A percentile compares a stretch with the other conserved stretches of the same genome.
phyloP scores from a whole-genome alignment of 2,888 invertebrate species.

The Scaptomyza parva region DNA sequence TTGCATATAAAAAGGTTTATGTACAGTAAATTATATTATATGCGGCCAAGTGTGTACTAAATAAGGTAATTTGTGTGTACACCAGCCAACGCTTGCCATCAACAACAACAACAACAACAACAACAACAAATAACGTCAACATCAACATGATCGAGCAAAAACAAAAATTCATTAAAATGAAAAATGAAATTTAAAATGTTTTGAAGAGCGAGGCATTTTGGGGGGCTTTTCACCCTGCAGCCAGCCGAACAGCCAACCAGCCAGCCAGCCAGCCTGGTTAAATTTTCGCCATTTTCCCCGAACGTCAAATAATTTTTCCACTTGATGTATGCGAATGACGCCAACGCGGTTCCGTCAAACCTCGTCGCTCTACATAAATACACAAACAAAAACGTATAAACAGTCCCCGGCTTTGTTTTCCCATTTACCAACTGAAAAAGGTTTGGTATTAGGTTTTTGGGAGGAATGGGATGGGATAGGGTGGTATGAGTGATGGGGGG shows the following conservation, averaged over 20 bases:
- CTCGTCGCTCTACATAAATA: conserved; percentile 22
- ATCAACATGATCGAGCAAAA: conserved; percentile 50
- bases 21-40: conserved; percentile 82
- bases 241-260: no score
- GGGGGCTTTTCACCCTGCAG: conserved; percentile 15
- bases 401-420: neutral
- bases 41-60: conserved; percentile 75
- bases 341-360: conserved; percentile 20
- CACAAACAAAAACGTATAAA: neutral
- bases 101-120: conserved; percentile 38
- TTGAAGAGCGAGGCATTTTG: conserved; percentile 61
- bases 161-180: conserved; percentile 80
- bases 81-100: conserved; percentile 55
- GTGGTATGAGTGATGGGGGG: no score
- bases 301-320: conserved; percentile 70
- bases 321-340: conserved; percentile 53
- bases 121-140: conserved; percentile 36
- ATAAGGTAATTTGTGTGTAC: conserved; percentile 82
- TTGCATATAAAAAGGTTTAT: conserved; percentile 69
- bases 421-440: conserved; percentile 6
- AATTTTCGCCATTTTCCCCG: conserved; percentile 61
- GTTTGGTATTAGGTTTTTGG: neutral
- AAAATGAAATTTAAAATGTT: conserved; percentile 79
- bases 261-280: conserved; percentile 38
- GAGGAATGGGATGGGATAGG: no score